phyloP scores from a whole-genome alignment of 2,113 vertebrate genomes.

The Calidris pugnax region DNA sequence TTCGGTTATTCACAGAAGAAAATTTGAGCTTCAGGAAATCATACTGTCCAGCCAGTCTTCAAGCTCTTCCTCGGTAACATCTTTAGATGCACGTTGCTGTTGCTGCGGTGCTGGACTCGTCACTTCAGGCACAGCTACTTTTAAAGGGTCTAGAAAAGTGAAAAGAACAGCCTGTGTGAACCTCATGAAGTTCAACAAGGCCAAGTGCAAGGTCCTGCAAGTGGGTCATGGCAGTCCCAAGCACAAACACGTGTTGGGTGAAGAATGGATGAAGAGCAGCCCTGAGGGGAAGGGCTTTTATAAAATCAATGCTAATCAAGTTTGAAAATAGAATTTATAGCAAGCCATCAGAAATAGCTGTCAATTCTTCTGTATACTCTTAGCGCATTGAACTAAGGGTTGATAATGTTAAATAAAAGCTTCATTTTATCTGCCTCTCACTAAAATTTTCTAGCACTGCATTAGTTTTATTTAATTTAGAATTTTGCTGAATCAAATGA shows the following conservation, averaged over 20 bases:
- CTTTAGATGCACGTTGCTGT: slow-evolving; percentile 49
- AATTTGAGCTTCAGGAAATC: slow-evolving; percentile 73
- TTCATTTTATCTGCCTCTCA: not conserved
- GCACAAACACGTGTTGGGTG: no score
- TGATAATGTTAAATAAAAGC: not conserved
- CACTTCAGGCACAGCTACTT: slow-evolving; percentile 20
- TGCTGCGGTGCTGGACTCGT: slow-evolving; percentile 15
- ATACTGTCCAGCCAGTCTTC: slow-evolving; percentile 98
- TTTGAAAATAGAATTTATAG: not conserved
- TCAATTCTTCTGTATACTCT: not conserved
- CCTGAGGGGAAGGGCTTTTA: not conserved
- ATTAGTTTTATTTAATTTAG: not conserved
- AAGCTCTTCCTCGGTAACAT: slow-evolving; percentile 88
- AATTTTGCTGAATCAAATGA: not conserved
- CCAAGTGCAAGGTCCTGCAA: no score
- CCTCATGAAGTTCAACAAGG: no score
- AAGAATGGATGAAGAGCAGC: no score
- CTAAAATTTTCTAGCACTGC: not conserved
- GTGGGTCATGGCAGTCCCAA: no score
- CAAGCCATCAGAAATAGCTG: not conserved
- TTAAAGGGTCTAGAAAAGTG: slow-evolving; percentile 42
- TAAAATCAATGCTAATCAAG: not conserved
- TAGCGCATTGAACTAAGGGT: not conserved
- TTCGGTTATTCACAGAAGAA: not conserved
- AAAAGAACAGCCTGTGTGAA: not conserved